Evolutionary conservation across 2,888 invertebrate species (phyloP).

Genomic region (Horisme vitalbata): DNA sequence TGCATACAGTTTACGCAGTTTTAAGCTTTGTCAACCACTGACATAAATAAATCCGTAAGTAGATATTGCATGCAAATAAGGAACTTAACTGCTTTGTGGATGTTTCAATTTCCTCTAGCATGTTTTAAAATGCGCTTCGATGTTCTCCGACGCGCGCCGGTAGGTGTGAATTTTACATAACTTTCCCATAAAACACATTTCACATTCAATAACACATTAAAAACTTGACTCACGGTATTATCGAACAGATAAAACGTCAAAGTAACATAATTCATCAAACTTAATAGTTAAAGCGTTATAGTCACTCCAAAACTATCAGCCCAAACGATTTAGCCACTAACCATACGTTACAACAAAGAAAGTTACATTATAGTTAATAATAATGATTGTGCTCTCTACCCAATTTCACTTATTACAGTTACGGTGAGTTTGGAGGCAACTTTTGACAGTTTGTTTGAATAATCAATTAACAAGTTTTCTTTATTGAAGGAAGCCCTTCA

Average conservation of each 20-base stretch:
- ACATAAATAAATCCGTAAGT: too few species aligned
- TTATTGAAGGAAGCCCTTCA: too few species aligned
- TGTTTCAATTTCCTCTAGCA: too few species aligned
- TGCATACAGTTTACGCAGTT: too few species aligned
- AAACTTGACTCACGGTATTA: constrained; percentile 7
- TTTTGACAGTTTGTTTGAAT: constrained; percentile 8
- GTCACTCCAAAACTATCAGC: constrained; percentile 27
- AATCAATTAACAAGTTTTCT: too few species aligned
- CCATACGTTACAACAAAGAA: constrained; percentile 42
- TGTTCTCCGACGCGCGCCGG: too few species aligned
- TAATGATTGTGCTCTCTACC: constrained; percentile 27
- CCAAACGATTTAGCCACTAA: constrained; percentile 32
- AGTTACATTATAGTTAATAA: constrained; percentile 48
- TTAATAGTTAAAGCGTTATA: constrained; percentile 29
- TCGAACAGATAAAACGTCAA: constrained; percentile 6
- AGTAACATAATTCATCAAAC: constrained; percentile 23
- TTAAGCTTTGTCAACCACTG: too few species aligned
- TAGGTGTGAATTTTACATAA: too few species aligned
- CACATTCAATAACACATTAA: neutral
- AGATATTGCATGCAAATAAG: too few species aligned
- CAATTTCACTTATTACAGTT: constrained; percentile 48
- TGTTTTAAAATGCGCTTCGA: too few species aligned
- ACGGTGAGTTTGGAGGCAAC: neutral
- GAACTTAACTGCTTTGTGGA: too few species aligned
- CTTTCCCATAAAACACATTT: too few species aligned